Evolutionary conservation across 2,888 invertebrate genomes (phyloP), one percentile per base, ranked within the genome.

Genomic region (Metellina segmentata): DNA sequence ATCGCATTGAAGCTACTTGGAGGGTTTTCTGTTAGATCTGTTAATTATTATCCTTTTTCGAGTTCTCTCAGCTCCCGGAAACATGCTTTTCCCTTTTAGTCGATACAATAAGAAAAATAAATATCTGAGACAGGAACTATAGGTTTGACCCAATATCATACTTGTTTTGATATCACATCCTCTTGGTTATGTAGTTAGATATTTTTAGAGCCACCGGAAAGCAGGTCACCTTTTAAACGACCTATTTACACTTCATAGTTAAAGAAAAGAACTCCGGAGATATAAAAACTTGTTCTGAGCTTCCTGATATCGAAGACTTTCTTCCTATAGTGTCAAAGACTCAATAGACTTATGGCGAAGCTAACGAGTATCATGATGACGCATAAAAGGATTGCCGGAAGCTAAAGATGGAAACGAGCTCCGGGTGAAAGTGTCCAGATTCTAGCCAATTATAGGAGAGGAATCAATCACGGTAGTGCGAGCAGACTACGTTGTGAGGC

Each of bases 181-280:
- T 81, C 20, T 53, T 81, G 48, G 0, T 52, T 81, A 19, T 61
- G 16, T 81, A n/a, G 53, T 85, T 49, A 48, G 85, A 70, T 89
- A 89, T 89, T 89, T 89, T 89, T 89, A 78, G 83, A 83, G 75
- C 34, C 13, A 78, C 83, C 89, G 89, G 89, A 89, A 89, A 89
- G 20, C 78, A 70, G 78, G 83, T 78, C 83, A 79, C 48, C 77
- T 51, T 78, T 78, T 82, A 85, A 78, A 74, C 71, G 89, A 74
- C 89, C 89, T 85, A 89, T 85, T 89, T 89, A 77, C 49, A 85
- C 75, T 83, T 34, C 70, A 61, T 61, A 69, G 61, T 81, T 88
- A 53, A 53, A 51, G 52, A 71, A 52, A 72, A 53, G 16, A 48
- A 48, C 71, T 7, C 49, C 11, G 34, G 19, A 78, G 53, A 53